phyloP scores from a whole-genome alignment of 2,797 vertebrate species.

The Mus spretus region DNA sequence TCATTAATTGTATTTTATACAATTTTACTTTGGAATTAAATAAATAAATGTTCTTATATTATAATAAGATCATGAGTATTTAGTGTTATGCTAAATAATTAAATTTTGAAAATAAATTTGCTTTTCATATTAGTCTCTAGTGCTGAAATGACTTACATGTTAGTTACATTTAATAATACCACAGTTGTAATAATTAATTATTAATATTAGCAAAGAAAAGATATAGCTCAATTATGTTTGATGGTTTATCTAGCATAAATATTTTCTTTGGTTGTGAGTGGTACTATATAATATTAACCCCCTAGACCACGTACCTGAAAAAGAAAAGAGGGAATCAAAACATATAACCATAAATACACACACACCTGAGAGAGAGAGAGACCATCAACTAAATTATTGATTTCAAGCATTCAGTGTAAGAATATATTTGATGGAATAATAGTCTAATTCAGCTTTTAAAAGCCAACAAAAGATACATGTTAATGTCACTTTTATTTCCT shows the following conservation, averaged over 20 bases:
- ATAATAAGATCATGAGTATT: neutral
- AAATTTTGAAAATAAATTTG: neutral
- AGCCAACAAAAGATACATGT: neutral
- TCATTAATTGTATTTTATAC: neutral
- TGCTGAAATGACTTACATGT: neutral
- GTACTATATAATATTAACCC: neutral
- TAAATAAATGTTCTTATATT: neutral
- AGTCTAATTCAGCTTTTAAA: neutral
- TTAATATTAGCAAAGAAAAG: neutral
- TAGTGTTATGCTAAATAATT: slow-evolving; percentile 6
- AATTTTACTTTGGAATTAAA: neutral
- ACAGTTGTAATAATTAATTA: neutral
- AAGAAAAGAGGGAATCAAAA: neutral
- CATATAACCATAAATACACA: rapidly evolving
- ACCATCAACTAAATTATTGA: neutral
- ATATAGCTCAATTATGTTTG: neutral
- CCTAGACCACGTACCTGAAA: neutral
- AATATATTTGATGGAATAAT: slow-evolving; percentile 12
- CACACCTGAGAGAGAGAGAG: neutral
- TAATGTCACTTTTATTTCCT: neutral
- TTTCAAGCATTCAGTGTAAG: neutral
- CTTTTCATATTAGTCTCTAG: neutral
- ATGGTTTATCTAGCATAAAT: neutral
- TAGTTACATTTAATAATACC: neutral
- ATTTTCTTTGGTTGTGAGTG: neutral